A percentile compares a stretch with the other conserved stretches of the same genome.
phyloP scores from a whole-genome alignment of 2,113 vertebrate species.

The Typhlomys cinereus region DNA sequence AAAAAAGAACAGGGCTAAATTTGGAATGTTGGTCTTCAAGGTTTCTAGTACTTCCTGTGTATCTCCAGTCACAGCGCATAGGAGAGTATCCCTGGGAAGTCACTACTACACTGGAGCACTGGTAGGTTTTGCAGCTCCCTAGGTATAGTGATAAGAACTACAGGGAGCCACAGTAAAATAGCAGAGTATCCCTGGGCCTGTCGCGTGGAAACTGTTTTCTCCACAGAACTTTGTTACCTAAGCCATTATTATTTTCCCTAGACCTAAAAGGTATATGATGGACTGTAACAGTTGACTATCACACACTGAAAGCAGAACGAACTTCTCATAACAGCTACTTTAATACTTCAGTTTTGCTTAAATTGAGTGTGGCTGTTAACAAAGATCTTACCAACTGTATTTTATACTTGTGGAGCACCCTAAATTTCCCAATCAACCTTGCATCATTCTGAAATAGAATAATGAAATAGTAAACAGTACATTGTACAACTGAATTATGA shows the following conservation, averaged over 20 bases:
- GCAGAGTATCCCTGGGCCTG: background rate
- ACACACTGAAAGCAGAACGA: background rate
- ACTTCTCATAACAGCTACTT: background rate
- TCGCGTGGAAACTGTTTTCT: background rate
- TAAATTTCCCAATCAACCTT: background rate
- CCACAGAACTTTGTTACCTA: background rate
- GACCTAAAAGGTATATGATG: no score
- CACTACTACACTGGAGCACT: no score
- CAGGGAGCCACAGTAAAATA: no score
- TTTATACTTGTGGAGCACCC: background rate
- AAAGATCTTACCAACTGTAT: background rate
- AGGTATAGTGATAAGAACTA: no score
- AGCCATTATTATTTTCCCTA: no score
- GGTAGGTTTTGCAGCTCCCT: no score
- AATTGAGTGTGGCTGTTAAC: background rate
- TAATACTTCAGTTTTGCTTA: background rate
- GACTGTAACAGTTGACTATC: no score
- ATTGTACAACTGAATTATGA: background rate
- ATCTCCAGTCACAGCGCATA: no score
- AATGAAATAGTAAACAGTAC: constrained; percentile 5
- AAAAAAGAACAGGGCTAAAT: no score
- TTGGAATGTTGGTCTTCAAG: no score
- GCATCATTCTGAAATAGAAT: constrained; percentile 1
- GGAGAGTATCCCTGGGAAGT: no score
- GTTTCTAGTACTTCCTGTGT: no score